Evolutionary conservation across 2,113 vertebrate species (phyloP).

Genomic region (Tapirus terrestris): DNA sequence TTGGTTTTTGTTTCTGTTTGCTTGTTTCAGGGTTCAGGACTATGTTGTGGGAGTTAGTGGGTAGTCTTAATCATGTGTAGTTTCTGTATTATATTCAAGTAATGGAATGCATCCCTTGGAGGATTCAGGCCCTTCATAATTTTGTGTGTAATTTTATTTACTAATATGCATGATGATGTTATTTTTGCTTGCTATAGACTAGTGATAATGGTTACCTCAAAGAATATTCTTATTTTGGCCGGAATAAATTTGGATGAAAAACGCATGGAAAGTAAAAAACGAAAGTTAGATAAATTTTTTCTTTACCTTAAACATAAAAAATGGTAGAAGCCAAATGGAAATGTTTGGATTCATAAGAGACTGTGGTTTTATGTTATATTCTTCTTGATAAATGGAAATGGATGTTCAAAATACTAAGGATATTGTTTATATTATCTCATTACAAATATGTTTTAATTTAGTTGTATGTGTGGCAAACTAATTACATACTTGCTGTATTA

Average conservation of each 20-base stretch:
- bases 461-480: not conserved
- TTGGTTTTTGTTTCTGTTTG: not conserved
- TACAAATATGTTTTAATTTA: slow-evolving; percentile 1
- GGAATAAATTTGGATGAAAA: slow-evolving; percentile 56
- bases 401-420: slow-evolving; percentile 33
- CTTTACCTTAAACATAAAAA: slow-evolving; percentile 34
- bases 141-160: not conserved
- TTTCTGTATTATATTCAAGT: slow-evolving; percentile 1
- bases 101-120: not conserved
- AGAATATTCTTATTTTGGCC: slow-evolving; percentile 29
- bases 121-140: not conserved
- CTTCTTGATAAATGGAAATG: not conserved
- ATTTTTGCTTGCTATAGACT: not conserved
- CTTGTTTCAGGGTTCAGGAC: not conserved
- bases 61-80: not conserved
- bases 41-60: not conserved
- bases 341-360: slow-evolving; percentile 3
- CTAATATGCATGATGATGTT: not conserved
- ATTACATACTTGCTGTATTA: slow-evolving; percentile 7
- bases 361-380: not conserved
- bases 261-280: not conserved
- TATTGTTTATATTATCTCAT: slow-evolving; percentile 7
- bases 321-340: not conserved
- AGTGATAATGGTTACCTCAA: not conserved
- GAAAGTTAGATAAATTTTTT: slow-evolving; percentile 24